Conservation (phyloP, 2,888 invertebrate genomes). For the Petrophora chlorosata region DNA sequence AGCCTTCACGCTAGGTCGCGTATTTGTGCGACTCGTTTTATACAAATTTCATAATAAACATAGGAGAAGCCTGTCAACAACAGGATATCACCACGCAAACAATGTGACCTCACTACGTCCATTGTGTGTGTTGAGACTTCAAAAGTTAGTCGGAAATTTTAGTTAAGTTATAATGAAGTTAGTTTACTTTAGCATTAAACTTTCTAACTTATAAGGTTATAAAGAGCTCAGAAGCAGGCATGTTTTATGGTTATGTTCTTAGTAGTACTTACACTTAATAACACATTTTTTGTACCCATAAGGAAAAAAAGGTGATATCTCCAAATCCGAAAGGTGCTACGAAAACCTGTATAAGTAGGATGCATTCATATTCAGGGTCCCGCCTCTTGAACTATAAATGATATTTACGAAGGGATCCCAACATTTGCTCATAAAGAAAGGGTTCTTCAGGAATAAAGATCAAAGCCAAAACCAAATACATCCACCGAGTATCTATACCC, state of each 20-base stretch:
- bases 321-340: conserved; percentile 16
- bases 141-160: conserved; percentile 1
- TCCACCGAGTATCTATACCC: conserved; percentile 11
- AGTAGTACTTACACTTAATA: neutral
- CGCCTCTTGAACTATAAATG: conserved; percentile 29
- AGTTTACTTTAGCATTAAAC: neutral
- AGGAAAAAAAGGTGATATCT: conserved; percentile 1
- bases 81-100: too few relatives aligned
- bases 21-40: too few relatives aligned
- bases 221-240: too few relatives aligned
- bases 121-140: conserved; percentile 10
- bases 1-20: too few relatives aligned
- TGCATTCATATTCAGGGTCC: conserved; percentile 26
- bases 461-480: conserved; percentile 30
- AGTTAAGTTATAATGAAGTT: conserved; percentile 11
- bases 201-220: neutral
- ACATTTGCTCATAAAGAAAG: conserved; percentile 30
- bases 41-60: too few relatives aligned
- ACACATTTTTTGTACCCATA: neutral
- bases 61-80: too few relatives aligned
- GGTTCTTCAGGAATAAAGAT: conserved; percentile 28
- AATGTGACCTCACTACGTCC: conserved; percentile 12
- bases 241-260: too few relatives aligned
- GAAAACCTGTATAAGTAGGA: conserved; percentile 17
- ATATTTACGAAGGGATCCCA: conserved; percentile 30